Conservation (phyloP, 2,113 vertebrate species). For the Cacatua alba region DNA sequence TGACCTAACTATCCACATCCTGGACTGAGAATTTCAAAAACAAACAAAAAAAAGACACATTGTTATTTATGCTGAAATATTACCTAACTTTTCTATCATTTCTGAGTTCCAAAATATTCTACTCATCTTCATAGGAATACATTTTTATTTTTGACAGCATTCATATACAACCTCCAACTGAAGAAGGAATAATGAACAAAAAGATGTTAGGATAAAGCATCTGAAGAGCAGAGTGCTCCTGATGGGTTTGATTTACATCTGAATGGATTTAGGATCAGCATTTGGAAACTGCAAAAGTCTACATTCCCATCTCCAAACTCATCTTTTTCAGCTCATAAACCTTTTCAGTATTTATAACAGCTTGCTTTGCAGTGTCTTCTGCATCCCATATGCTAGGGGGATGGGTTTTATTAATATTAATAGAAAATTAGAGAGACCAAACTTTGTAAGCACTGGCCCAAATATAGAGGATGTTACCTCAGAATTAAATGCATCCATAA, state of each 20-base stretch:
- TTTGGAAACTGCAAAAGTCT: slow-evolving; percentile 27
- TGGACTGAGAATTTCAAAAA: slow-evolving; percentile 19
- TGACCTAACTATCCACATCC: slow-evolving; percentile 13
- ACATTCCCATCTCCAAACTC: slow-evolving; percentile 10
- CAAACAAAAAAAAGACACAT: neutral
- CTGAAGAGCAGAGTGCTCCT: neutral
- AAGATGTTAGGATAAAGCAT: neutral
- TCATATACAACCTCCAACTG: neutral
- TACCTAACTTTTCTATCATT: neutral
- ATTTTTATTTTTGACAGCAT: slow-evolving; percentile 24
- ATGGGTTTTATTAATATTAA: slow-evolving; percentile 21
- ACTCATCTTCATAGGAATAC: neutral
- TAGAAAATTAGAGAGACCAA: neutral
- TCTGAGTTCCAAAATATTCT: slow-evolving; percentile 32
- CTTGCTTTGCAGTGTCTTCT: slow-evolving; percentile 57
- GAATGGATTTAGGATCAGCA: slow-evolving; percentile 38
- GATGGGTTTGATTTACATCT: slow-evolving; percentile 33
- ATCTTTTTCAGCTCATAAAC: slow-evolving; percentile 64
- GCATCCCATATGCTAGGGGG: slow-evolving; percentile 19
- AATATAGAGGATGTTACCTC: neutral
- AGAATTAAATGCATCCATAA: neutral
- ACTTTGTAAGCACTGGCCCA: neutral
- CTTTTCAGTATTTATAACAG: slow-evolving; percentile 37
- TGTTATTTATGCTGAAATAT: slow-evolving; percentile 36
- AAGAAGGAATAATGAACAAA: slow-evolving; percentile 18